phyloP scores from a whole-genome alignment of 2,113 vertebrate species.

The Xiphophorus hellerii region DNA sequence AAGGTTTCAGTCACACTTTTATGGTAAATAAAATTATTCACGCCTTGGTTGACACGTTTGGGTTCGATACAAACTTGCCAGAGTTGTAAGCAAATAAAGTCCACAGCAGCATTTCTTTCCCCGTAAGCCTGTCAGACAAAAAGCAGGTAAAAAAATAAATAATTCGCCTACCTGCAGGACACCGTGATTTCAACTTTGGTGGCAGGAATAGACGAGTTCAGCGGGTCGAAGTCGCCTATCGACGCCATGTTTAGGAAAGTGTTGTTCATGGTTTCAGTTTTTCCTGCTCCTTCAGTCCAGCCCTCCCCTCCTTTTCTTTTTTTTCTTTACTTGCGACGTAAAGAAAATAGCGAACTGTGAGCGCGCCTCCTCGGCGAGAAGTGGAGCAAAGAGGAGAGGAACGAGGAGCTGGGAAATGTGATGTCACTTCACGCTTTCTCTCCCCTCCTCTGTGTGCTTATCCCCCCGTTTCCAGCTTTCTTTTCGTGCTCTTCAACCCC shows the following conservation, averaged over 20 bases:
- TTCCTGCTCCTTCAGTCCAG: slow-evolving; percentile 24
- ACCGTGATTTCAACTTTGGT: slow-evolving; percentile 93
- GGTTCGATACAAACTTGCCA: background rate
- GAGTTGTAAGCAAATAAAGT: background rate
- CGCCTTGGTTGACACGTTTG: too few species aligned
- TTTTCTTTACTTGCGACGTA: too few species aligned
- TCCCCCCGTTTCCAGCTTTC: background rate
- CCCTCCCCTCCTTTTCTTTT: slow-evolving; percentile 18
- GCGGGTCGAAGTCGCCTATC: slow-evolving; percentile 87
- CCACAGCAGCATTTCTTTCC: background rate
- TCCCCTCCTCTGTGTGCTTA: slow-evolving; percentile 4
- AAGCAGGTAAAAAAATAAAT: background rate
- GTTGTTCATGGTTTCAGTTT: slow-evolving; percentile 71
- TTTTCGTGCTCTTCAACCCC: background rate
- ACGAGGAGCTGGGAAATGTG: slow-evolving; percentile 49
- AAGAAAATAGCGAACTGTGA: slow-evolving; percentile 20
- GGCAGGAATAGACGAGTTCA: slow-evolving; percentile 87
- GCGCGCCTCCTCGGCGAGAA: slow-evolving; percentile 55
- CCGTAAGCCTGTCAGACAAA: background rate
- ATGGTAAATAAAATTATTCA: too few species aligned
- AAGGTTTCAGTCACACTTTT: too few species aligned
- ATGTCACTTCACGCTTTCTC: slow-evolving; percentile 56
- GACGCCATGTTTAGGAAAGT: slow-evolving; percentile 85
- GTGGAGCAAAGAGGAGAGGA: slow-evolving; percentile 48
- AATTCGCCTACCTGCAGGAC: slow-evolving; percentile 88